These are phyloP conservation scores for Sakesphorus luctuosus DNA, from an alignment of 2,113 vertebrate species.

Conservation along the genomic window DNA sequence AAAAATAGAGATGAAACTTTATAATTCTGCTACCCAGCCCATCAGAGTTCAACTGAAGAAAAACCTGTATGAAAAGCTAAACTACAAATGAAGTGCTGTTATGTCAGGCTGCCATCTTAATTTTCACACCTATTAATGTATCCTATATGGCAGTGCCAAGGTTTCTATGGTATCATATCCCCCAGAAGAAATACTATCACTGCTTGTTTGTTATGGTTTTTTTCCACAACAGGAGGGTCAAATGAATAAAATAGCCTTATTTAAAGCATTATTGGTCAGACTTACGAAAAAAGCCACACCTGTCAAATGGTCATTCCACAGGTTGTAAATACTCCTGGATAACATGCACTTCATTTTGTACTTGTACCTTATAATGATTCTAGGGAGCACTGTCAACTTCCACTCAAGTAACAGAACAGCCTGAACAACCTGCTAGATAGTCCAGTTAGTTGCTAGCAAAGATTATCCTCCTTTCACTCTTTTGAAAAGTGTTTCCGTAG, in stretches of 20 bases:
- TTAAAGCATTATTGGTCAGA: neutral
- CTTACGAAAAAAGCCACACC: neutral
- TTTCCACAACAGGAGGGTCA: neutral
- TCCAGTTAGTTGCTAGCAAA: neutral
- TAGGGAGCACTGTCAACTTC: neutral
- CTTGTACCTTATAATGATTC: neutral
- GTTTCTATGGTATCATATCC: neutral
- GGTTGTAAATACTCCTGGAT: neutral
- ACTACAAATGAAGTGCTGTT: neutral
- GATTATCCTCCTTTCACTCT: neutral
- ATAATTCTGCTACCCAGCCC: neutral
- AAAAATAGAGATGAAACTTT: neutral
- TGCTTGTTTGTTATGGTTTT: neutral
- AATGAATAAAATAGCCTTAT: neutral
- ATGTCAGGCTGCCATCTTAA: neutral
- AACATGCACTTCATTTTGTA: neutral
- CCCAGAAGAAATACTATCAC: neutral
- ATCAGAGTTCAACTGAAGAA: neutral
- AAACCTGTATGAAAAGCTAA: neutral
- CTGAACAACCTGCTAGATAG: neutral
- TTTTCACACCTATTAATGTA: neutral
- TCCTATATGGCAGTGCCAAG: neutral
- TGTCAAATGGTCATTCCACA: neutral
- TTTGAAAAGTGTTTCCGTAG: neutral
- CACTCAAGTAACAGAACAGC: neutral